Evolutionary conservation across 2,113 vertebrate genomes (phyloP), one percentile per base, ranked within the genome.

Genomic region (Phalacrocorax carbo): DNA sequence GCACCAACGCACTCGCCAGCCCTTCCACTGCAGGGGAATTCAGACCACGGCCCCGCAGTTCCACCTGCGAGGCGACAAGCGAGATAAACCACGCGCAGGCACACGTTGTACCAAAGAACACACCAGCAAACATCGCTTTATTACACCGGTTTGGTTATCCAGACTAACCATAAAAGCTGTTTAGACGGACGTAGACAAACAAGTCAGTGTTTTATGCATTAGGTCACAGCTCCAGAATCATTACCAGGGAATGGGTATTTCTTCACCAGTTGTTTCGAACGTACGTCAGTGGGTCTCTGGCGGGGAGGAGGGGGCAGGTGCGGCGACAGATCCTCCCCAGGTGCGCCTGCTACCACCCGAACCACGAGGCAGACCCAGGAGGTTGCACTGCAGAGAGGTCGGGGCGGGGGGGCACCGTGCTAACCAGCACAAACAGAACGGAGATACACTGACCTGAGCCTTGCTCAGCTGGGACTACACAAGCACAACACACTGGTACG

Each of bases 41-140:
- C 36, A 4, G 21, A 40, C 13, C 32, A 9, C 2, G 20, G n/a
- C 2, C 21, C 44, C 36, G 8, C 6, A 13, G 57, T 29, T 19
- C 46, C 2, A 0, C 5, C 5, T 1, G 13, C 3, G 10, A 51
- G 36, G 36, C 1, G 29, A 51, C 5, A 1, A 32, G 40, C 4
- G 13, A 79, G n/a, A 71, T 3, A 20, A 49, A 26, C 9, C 68
- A 58, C 0, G 5, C 26, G 36, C 60, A 54, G 2, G 3, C 42
- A 58, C 19, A 16, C 5, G 0, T 3, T 7, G 46, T 52, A 91
- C 64, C 68, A 64, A 78, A 77, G 66, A 57, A 51, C 89, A 89
- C 48, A 44, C 40, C n/a, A 75, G 94, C 85, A 93, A 82, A 82
- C 57, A 44, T 38, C 10, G 36, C 82, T 70, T 95, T 96, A 97